phyloP scores from a whole-genome alignment of 2,113 vertebrate species.

The Isichthys henryi region DNA sequence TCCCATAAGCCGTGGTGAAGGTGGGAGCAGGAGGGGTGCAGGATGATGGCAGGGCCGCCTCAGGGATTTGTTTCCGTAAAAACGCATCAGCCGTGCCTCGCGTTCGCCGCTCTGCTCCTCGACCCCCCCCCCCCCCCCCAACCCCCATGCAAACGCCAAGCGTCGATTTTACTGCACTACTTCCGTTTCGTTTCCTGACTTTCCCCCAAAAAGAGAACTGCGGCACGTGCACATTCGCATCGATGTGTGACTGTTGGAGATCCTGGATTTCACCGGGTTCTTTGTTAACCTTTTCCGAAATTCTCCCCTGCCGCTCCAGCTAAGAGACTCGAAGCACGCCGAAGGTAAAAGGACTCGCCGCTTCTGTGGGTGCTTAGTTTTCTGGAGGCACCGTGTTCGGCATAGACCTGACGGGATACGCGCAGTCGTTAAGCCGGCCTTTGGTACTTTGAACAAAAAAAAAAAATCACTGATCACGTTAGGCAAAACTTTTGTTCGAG shows the following conservation, averaged over 20 bases:
- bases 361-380: neutral
- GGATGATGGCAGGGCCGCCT: neutral
- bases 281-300: neutral
- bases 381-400: neutral
- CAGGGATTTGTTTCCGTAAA: neutral
- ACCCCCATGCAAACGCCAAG: neutral
- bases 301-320: neutral
- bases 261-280: neutral
- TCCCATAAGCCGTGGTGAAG: neutral
- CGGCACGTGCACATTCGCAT: neutral
- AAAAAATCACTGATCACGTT: neutral
- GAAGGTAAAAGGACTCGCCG: neutral
- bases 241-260: neutral
- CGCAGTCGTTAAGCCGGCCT: neutral
- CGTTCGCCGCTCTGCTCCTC: neutral
- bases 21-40: neutral
- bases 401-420: neutral
- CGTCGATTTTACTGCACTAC: neutral
- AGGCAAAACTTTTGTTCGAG: conserved; percentile 16
- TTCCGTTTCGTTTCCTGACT: neutral
- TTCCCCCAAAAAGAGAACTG: neutral
- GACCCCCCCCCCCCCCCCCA: neutral
- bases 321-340: neutral
- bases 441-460: neutral
- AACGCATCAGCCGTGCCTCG: neutral